A percentile compares a stretch with the other conserved stretches of the same genome.
Evolutionary conservation across 2,113 vertebrate genomes (phyloP).

Genomic region (Sterrhoptilus dennistouni): DNA sequence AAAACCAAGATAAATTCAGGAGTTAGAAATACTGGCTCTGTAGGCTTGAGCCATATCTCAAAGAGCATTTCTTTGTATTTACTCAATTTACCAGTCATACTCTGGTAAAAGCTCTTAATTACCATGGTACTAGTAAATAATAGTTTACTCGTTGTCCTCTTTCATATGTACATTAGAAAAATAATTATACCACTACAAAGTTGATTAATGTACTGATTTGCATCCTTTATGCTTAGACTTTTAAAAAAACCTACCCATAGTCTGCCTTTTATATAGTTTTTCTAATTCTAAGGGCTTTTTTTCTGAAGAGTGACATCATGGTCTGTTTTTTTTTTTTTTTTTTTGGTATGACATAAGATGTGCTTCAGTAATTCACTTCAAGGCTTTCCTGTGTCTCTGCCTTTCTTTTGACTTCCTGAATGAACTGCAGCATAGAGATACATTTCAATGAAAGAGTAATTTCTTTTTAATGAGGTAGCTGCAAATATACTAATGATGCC

Average conservation of each 20-base stretch:
- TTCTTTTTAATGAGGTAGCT: background rate
- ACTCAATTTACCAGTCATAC: background rate
- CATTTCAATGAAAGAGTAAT: background rate
- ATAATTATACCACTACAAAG: background rate
- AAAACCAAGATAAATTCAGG: background rate
- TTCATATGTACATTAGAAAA: background rate
- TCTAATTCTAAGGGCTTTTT: background rate
- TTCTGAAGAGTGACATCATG: background rate
- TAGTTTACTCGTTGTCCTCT: background rate
- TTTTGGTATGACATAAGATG: background rate
- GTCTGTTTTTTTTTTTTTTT: background rate
- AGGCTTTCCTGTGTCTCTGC: background rate
- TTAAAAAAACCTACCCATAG: background rate
- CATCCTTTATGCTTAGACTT: background rate
- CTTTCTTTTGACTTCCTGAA: background rate
- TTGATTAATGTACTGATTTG: background rate
- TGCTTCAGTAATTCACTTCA: background rate
- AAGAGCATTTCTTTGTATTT: background rate
- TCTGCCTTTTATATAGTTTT: background rate
- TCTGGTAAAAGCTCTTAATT: background rate
- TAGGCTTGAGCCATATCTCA: background rate
- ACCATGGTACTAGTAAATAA: background rate
- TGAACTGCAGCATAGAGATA: background rate
- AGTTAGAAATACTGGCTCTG: background rate
- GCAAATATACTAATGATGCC: background rate